Percentiles rank a stretch among this genome's conserved stretches.
These are phyloP conservation scores for Ectropis crepuscularia DNA, from an alignment of 2,888 invertebrate species.

Conservation along the genomic window DNA sequence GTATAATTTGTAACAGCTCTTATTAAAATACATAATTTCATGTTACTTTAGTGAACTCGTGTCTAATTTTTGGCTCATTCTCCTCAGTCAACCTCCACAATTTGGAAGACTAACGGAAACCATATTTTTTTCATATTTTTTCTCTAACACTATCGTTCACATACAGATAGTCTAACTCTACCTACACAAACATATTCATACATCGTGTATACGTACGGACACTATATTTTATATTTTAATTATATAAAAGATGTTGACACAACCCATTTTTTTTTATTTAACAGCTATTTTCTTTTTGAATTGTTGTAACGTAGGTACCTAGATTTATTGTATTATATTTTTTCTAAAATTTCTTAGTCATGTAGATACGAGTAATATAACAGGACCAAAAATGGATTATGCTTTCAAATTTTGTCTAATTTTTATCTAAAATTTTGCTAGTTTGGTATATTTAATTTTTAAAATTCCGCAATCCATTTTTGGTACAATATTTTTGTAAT, in stretches of 20 bases:
- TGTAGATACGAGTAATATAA: slow-evolving; percentile 25
- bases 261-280: slow-evolving; percentile 55
- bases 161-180: slow-evolving; percentile 49
- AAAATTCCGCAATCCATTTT: slow-evolving; percentile 16
- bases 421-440: slow-evolving; percentile 18
- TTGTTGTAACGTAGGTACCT: slow-evolving; percentile 19
- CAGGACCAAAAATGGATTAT: slow-evolving; percentile 35
- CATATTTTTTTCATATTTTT: slow-evolving; percentile 29
- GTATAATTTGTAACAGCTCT: not conserved
- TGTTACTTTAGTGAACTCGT: slow-evolving; percentile 66
- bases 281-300: slow-evolving; percentile 42
- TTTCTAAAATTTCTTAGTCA: slow-evolving; percentile 25
- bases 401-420: slow-evolving; percentile 14
- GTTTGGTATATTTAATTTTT: not conserved
- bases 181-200: slow-evolving; percentile 57
- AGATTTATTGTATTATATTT: slow-evolving; percentile 14
- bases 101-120: slow-evolving; percentile 75
- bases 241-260: slow-evolving; percentile 59
- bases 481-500: not conserved
- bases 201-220: slow-evolving; percentile 66
- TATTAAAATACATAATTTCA: slow-evolving; percentile 43
- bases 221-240: slow-evolving; percentile 30
- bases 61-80: slow-evolving; percentile 64
- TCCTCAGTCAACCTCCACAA: slow-evolving; percentile 72
- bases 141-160: slow-evolving; percentile 44